phyloP scores from a whole-genome alignment of 1,140 invertebrate genomes.

The Olivierus martensii region DNA sequence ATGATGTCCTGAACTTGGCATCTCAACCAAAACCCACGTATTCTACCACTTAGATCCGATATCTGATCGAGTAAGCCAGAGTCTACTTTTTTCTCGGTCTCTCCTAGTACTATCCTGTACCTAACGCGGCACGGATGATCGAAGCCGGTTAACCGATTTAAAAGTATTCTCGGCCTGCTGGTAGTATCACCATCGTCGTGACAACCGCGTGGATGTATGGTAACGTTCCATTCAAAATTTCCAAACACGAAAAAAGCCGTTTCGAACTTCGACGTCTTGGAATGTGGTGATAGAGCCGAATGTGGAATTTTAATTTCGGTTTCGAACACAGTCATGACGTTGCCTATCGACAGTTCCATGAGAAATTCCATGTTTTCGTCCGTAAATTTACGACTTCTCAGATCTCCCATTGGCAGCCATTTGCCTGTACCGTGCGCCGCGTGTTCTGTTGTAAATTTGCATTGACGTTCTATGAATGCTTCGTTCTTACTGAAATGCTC shows the following conservation, averaged over 20 bases:
- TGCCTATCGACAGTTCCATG: conserved; percentile 60
- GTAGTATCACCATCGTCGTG: background rate
- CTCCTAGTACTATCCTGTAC: conserved; percentile 55
- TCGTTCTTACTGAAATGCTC: conserved; percentile 77
- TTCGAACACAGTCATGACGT: conserved; percentile 60
- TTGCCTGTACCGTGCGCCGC: conserved; percentile 43
- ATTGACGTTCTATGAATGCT: conserved; percentile 53
- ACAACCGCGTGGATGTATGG: conserved; percentile 20
- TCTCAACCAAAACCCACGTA: conserved; percentile 55
- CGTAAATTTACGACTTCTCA: conserved; percentile 56
- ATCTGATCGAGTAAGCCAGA: conserved; percentile 64
- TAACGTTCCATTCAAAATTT: conserved; percentile 71
- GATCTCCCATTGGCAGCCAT: conserved; percentile 63
- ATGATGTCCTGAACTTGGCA: conserved; percentile 39
- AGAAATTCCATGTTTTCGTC: conserved; percentile 72
- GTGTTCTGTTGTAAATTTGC: conserved; percentile 50
- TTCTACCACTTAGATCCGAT: conserved; percentile 55
- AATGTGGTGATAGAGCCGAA: conserved; percentile 20
- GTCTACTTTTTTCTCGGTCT: conserved; percentile 52
- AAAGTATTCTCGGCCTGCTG: conserved; percentile 18
- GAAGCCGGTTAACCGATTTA: conserved; percentile 62
- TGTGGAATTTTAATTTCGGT: conserved; percentile 43
- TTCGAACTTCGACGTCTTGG: conserved; percentile 38
- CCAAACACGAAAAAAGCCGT: conserved; percentile 58
- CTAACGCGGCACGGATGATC: conserved; percentile 63